These are phyloP conservation scores for Sitobion miscanthi DNA, from an alignment of 1,140 invertebrate genomes.

Conservation along the genomic window DNA sequence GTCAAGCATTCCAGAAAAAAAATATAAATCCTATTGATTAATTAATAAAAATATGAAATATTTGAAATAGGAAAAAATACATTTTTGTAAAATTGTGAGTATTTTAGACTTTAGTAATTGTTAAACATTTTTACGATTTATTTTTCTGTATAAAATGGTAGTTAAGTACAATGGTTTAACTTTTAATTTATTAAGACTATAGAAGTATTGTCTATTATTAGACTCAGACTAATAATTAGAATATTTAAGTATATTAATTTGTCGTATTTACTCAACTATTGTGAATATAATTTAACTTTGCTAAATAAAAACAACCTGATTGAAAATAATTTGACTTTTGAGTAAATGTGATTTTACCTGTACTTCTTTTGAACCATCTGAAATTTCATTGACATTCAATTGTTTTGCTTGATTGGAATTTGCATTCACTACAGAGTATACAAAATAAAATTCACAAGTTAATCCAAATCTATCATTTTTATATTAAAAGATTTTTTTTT, in stretches of 20 bases:
- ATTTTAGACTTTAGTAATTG: not conserved
- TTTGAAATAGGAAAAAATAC: not conserved
- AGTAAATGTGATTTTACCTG: not conserved
- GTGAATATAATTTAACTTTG: not conserved
- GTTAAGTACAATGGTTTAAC: no score
- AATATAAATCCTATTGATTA: no score
- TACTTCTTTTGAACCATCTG: not conserved
- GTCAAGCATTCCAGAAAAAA: no score
- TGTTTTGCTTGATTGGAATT: not conserved
- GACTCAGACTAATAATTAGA: not conserved
- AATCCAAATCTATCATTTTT: not conserved
- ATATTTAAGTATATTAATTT: not conserved
- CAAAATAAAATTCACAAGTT: not conserved
- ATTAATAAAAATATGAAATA: not conserved
- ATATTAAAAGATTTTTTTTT: not conserved
- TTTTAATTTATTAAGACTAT: no score
- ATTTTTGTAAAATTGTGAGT: not conserved
- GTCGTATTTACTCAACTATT: not conserved
- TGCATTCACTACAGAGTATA: not conserved
- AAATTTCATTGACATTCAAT: not conserved
- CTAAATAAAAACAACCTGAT: not conserved
- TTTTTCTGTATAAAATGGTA: no score
- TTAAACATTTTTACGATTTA: not conserved
- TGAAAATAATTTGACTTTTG: not conserved
- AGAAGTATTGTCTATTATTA: no score